Conservation (phyloP, 2,113 vertebrate species). For the Phocoena phocoena region DNA sequence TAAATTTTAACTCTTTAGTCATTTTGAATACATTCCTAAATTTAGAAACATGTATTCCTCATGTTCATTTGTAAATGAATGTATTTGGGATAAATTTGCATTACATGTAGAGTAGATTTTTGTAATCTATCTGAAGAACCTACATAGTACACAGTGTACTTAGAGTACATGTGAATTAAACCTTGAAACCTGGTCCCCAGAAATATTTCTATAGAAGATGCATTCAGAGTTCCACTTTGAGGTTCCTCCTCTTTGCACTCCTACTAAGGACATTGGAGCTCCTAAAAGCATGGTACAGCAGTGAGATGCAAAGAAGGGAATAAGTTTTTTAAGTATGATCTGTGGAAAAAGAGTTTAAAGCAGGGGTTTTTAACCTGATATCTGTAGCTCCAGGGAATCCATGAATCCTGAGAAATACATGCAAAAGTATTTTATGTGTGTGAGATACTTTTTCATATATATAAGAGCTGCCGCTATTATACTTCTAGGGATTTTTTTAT, state of each 20-base stretch:
- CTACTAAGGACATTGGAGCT: background rate
- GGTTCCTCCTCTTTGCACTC: background rate
- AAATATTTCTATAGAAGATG: background rate
- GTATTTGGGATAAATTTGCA: background rate
- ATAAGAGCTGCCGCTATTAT: background rate
- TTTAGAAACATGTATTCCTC: background rate
- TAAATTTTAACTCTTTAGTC: background rate
- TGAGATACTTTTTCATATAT: background rate
- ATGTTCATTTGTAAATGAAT: background rate
- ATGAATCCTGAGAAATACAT: background rate
- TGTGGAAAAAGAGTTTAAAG: background rate
- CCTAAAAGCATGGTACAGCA: background rate
- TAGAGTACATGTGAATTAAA: background rate
- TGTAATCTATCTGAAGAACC: background rate
- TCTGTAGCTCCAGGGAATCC: background rate
- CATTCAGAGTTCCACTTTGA: background rate
- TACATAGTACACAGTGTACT: background rate
- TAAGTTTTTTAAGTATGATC: background rate
- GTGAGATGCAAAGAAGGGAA: background rate
- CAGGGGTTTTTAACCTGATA: background rate
- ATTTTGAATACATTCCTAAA: background rate
- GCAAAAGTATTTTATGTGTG: background rate
- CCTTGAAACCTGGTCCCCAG: background rate
- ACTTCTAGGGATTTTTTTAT: background rate
- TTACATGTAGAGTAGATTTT: background rate